Conservation (phyloP, 2,888 invertebrate genomes). For the Drosophila neotestacea region DNA sequence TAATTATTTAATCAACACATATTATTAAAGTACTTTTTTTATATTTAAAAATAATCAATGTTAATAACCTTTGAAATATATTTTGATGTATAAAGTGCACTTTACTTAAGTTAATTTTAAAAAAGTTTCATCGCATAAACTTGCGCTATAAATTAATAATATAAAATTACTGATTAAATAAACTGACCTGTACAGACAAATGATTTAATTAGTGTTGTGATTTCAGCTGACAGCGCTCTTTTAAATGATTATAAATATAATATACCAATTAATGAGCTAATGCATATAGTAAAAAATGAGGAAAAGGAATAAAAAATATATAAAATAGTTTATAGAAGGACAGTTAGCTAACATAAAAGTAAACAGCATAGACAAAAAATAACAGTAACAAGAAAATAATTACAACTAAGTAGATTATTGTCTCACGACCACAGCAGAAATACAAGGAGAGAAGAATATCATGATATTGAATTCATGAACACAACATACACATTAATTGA, state of each 20-base stretch:
- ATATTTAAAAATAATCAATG: background rate
- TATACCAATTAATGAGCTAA: conserved; percentile 6
- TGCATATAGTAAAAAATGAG: conserved; percentile 29
- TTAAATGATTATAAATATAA: conserved; percentile 5
- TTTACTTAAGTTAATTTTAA: conserved; percentile 6
- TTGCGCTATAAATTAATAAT: too few relatives aligned
- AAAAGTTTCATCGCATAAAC: conserved; percentile 1
- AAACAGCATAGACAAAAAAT: conserved; percentile 41
- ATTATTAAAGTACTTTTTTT: background rate
- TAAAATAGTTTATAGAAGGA: conserved; percentile 20
- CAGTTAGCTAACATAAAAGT: conserved; percentile 48
- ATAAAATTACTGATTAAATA: background rate
- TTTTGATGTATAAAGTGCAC: conserved; percentile 13
- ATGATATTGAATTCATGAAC: conserved; percentile 6
- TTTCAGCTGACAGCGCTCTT: conserved; percentile 5
- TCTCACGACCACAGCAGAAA: conserved; percentile 26
- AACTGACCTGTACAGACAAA: conserved; percentile 8
- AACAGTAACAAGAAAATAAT: background rate
- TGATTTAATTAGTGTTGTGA: background rate
- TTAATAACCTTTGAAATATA: background rate
- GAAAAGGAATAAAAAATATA: conserved; percentile 24
- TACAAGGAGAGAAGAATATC: background rate
- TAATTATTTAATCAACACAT: conserved; percentile 1
- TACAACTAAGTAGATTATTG: conserved; percentile 12
- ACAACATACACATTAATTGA: conserved; percentile 29